Evolutionary conservation across 2,888 invertebrate genomes (phyloP), one percentile per base, ranked within the genome.

Genomic region (Meiosimyza platycephala): DNA sequence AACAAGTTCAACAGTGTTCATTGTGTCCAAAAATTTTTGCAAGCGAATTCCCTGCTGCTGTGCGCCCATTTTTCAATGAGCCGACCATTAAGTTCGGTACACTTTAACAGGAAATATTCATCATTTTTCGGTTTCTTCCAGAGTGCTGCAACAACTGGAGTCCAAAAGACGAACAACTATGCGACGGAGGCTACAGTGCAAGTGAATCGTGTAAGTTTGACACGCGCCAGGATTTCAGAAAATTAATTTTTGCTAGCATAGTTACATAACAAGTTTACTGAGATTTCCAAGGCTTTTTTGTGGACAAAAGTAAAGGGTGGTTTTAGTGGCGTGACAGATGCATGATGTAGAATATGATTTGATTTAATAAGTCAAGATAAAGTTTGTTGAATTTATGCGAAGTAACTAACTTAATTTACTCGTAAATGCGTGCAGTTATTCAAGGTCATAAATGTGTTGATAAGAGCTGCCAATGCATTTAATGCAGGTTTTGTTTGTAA

Each of bases 171-270:
- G 70, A 87, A 86, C 73, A 85, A 84, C 82, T 87, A 85, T 85
- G 87, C 87, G 81, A 87, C 87, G 74, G 87, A 87, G 78, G 87
- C 86, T 50, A 85, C 85, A 66, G 83, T 86, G 65, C 83, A 87
- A 80, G 85, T 86, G 77, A 81, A 84, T 78, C 86, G 87, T 79
- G 87, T 87, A 79, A 85, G 86, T 76, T 50, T 18, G 57, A 3
- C 48, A 12, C 16, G 11, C 60, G 40, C 54, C 71, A 64, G 18
- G 71, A 71, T 52, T 28, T 33, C 33, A 47, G 67, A 18, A 60
- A 9, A 18, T 7, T 54, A 54, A 50, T 4, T n/a, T n/a, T 7
- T 62, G 12, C 15, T 22, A 16, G 13, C 12, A 13, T n/a, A 62
- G 63, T 72, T 72, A 72, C 72, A 68, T 72, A 72, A 72, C 55